Evolutionary conservation across 2,888 invertebrate genomes (phyloP), one percentile per base, ranked within the genome.

Genomic region (Leptogaster cylindrica): DNA sequence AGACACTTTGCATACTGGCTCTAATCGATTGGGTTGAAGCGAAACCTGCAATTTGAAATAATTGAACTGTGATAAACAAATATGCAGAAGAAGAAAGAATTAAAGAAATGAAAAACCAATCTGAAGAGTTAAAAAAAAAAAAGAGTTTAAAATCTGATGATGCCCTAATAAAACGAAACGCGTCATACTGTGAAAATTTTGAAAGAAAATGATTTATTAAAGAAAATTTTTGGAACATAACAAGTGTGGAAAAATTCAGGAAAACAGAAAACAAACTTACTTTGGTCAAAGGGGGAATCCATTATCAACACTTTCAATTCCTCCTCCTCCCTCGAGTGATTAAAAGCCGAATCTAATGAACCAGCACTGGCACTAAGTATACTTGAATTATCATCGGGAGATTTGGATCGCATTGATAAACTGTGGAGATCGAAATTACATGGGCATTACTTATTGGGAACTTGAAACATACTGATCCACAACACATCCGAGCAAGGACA

Each of bases 331-430:
- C 90, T 87, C n/a, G 93, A 93, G 74, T 90, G 90, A 81, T 94
- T 94, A 74, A 93, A 82, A 80, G 93, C 91, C 0, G 94, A 95
- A 80, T 94, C 93, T 74, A 93, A 82, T 73, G 94, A 95, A 63
- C 93, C 92, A 65, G 89, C 89, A 73, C 91, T 90, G 72, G 85
- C 86, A 69, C 86, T 86, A 65, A 86, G 81, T 71, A 88, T 82
- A 69, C 88, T 88, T 74, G 86, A 87, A 69, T 88, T 88, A 79
- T 89, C 89, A 77, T 88, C 88, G 12, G 88, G 88, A 14, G 88
- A 88, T 74, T 89, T 88, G 41, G 92, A 92, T 73, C 91, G 86
- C 70, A 91, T 84, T 0, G 91, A 91, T 73, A 90, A 83, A 75
- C 81, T 80, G 65, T 4, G 67, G 70, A 68, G 63, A 61, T n/a